phyloP scores from a whole-genome alignment of 2,797 vertebrate genomes.

The Enteromius anoplus region DNA sequence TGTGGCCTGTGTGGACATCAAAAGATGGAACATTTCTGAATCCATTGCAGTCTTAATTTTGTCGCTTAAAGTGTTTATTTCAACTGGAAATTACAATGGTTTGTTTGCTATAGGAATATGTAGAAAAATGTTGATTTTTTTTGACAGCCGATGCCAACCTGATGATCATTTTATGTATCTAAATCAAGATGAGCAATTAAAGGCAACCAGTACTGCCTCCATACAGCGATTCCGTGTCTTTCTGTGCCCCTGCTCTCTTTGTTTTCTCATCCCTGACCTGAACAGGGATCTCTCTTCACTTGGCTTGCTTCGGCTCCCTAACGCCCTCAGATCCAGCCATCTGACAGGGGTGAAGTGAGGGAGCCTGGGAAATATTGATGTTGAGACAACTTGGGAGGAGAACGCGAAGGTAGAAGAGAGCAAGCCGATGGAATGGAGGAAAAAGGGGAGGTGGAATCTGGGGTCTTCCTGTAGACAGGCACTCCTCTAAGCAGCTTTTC shows the following conservation, averaged over 20 bases:
- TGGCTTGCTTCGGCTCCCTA: slow-evolving; percentile 64
- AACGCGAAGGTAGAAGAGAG: slow-evolving; percentile 20
- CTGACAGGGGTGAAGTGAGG: slow-evolving; percentile 38
- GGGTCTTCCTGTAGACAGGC: slow-evolving; percentile 74
- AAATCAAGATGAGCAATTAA: neutral
- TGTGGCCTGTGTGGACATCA: slow-evolving; percentile 61
- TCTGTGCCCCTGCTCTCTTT: slow-evolving; percentile 59
- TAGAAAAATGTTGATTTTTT: neutral
- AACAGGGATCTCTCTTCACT: slow-evolving; percentile 72
- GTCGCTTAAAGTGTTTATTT: neutral
- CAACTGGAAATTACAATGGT: neutral
- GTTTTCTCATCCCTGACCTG: slow-evolving; percentile 67
- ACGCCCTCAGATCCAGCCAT: slow-evolving; percentile 50
- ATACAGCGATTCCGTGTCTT: neutral
- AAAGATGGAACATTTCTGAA: slow-evolving; percentile 54
- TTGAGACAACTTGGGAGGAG: slow-evolving; percentile 39
- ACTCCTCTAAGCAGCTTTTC: slow-evolving; percentile 83
- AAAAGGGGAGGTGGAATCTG: slow-evolving; percentile 26
- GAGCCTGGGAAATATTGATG: slow-evolving; percentile 46
- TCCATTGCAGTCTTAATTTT: neutral
- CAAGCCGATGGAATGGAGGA: slow-evolving; percentile 11
- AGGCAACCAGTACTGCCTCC: slow-evolving; percentile 49
- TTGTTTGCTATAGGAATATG: neutral
- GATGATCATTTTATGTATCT: neutral
- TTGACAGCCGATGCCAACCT: neutral